Evolutionary conservation across 2,797 vertebrate species (phyloP).

Genomic region (Nasua narica): DNA sequence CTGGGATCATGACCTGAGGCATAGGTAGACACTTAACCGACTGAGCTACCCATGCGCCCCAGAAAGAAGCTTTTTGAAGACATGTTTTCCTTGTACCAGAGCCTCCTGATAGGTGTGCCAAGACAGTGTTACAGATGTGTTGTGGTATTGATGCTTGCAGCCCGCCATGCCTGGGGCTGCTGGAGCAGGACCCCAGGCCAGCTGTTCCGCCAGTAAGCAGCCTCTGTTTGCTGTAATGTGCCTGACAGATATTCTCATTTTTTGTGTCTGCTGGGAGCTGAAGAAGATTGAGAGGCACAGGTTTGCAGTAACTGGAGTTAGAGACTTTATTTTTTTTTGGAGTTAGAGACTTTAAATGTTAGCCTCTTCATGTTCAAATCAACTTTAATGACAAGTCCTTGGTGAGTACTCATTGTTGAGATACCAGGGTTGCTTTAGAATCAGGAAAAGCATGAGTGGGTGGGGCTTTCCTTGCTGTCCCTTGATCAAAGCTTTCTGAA

Average conservation of each 20-base stretch:
- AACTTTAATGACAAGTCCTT: background rate
- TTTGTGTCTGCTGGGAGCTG: background rate
- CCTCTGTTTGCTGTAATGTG: background rate
- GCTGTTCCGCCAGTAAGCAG: background rate
- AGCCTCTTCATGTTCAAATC: background rate
- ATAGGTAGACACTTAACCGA: background rate
- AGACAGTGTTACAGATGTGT: background rate
- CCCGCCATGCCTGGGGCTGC: background rate
- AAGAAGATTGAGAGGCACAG: background rate
- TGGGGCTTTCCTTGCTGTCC: background rate
- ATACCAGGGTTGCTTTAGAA: background rate
- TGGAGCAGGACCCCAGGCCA: background rate
- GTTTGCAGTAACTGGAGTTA: background rate
- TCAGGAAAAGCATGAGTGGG: background rate
- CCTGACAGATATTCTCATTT: background rate
- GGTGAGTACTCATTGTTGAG: background rate
- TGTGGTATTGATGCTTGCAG: background rate
- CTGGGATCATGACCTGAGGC: background rate
- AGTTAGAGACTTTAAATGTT: background rate
- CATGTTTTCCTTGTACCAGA: background rate
- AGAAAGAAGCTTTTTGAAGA: background rate
- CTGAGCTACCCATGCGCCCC: background rate
- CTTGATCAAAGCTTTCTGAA: background rate
- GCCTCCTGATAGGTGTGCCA: background rate
- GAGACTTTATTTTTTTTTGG: background rate